Percentiles rank a stretch among this genome's conserved stretches.
These are phyloP conservation scores for Orientallactaga bullata DNA, from an alignment of 2,113 vertebrate species.

Conservation along the genomic window DNA sequence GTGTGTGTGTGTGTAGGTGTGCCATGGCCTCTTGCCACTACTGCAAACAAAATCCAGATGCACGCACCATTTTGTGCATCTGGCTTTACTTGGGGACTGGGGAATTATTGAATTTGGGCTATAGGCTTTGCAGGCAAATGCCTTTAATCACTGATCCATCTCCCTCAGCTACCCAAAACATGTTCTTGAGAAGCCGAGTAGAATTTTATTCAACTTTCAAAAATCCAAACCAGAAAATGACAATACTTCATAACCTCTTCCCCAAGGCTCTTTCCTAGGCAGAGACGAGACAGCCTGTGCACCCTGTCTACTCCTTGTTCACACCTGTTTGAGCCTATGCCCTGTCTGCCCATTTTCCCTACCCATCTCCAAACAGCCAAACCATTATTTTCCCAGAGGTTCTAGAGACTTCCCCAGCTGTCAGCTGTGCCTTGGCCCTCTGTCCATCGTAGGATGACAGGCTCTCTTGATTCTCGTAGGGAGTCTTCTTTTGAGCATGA, in stretches of 20 bases:
- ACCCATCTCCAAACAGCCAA: neutral
- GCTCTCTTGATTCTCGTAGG: neutral
- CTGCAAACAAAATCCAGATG: too few species aligned
- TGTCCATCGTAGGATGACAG: neutral
- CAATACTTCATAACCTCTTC: neutral
- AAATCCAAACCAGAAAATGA: slow-evolving; percentile 14
- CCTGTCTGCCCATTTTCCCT: neutral
- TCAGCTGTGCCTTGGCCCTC: neutral
- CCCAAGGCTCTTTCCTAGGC: neutral
- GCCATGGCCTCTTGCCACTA: too few species aligned
- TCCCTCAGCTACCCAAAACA: too few species aligned
- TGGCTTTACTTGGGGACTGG: too few species aligned
- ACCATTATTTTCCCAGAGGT: neutral
- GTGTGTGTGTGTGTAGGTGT: too few species aligned
- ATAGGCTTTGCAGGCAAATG: too few species aligned
- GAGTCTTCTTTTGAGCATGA: neutral
- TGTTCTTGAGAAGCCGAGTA: neutral
- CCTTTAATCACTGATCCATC: too few species aligned
- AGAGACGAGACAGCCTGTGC: neutral
- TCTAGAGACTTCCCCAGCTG: neutral
- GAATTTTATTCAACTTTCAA: neutral
- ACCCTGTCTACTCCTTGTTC: neutral
- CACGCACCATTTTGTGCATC: too few species aligned
- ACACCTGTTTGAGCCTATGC: neutral
- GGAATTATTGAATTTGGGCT: too few species aligned